Evolutionary conservation across 2,113 vertebrate genomes (phyloP).

Genomic region (Seriola dumerili): DNA sequence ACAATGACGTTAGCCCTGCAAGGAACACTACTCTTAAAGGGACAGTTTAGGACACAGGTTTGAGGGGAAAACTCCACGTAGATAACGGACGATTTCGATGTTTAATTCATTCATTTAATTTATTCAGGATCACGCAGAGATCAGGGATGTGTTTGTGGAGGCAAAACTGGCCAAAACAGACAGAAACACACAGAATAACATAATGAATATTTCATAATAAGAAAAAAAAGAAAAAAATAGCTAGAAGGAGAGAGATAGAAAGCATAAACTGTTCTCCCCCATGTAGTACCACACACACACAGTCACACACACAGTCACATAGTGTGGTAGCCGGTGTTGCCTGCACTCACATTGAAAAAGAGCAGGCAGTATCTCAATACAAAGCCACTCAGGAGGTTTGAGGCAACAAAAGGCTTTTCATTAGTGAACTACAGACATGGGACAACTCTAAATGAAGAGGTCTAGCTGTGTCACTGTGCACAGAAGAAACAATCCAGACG

Average conservation of each 20-base stretch:
- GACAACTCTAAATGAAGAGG: conserved; percentile 53
- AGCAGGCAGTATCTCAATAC: conserved; percentile 50
- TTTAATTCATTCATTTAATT: conserved; percentile 7
- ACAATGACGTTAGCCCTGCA: conserved; percentile 74
- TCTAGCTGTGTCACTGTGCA: conserved; percentile 45
- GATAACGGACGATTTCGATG: neutral
- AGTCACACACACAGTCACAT: conserved; percentile 4
- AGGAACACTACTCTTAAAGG: conserved; percentile 74
- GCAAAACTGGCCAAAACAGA: conserved; percentile 17
- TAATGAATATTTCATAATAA: conserved; percentile 51
- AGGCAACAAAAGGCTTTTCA: conserved; percentile 71
- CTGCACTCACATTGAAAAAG: conserved; percentile 46
- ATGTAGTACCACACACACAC: conserved; percentile 23
- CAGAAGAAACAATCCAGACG: conserved; percentile 20
- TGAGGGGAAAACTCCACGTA: conserved; percentile 22
- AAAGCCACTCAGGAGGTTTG: conserved; percentile 62
- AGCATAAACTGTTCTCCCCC: conserved; percentile 35
- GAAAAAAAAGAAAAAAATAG: conserved; percentile 21
- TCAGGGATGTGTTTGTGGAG: conserved; percentile 20
- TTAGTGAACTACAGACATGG: conserved; percentile 52
- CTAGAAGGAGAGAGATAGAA: conserved; percentile 24
- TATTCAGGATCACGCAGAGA: neutral
- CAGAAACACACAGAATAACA: conserved; percentile 10
- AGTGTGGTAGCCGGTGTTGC: conserved; percentile 10
- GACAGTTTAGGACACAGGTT: conserved; percentile 43